Percentiles rank a stretch among this genome's conserved stretches.
phyloP scores from a whole-genome alignment of 1,140 invertebrate genomes.

The Leucophenga varia region DNA sequence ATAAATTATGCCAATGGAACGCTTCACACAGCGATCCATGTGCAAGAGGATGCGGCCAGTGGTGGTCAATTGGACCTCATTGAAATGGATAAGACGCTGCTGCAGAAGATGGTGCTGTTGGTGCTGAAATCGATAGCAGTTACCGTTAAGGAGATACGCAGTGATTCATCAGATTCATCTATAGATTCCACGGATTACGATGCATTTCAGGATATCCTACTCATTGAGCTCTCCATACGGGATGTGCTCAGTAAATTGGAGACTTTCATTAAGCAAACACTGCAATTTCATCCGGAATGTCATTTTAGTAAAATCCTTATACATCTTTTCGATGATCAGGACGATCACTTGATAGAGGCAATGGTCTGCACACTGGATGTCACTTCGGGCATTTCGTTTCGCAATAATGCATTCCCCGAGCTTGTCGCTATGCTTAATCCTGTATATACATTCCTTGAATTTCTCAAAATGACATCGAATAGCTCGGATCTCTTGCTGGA shows the following conservation, averaged over 20 bases:
- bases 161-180: slow-evolving; percentile 79
- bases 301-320: slow-evolving; percentile 85
- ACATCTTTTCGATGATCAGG: slow-evolving; percentile 85
- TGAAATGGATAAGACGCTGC: slow-evolving; percentile 67
- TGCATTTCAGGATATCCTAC: slow-evolving; percentile 84
- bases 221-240: slow-evolving; percentile 80
- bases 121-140: slow-evolving; percentile 87
- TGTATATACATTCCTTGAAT: slow-evolving; percentile 79
- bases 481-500: slow-evolving; percentile 82
- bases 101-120: slow-evolving; percentile 82
- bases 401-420: slow-evolving; percentile 75
- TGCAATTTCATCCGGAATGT: slow-evolving; percentile 85
- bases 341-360: slow-evolving; percentile 87
- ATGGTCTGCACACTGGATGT: slow-evolving; percentile 90
- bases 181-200: slow-evolving; percentile 79
- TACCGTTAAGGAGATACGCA: slow-evolving; percentile 84
- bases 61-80: slow-evolving; percentile 23
- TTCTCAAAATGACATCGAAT: slow-evolving; percentile 78
- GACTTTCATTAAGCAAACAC: slow-evolving; percentile 74
- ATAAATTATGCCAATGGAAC: slow-evolving; percentile 28
- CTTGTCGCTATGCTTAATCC: slow-evolving; percentile 79
- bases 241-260: slow-evolving; percentile 81
- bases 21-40: slow-evolving; percentile 19
- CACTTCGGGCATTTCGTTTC: slow-evolving; percentile 78
- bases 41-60: slow-evolving; percentile 15